These are phyloP conservation scores for Halcyon chelicuti DNA, from an alignment of 2,797 vertebrate genomes.

Conservation along the genomic window DNA sequence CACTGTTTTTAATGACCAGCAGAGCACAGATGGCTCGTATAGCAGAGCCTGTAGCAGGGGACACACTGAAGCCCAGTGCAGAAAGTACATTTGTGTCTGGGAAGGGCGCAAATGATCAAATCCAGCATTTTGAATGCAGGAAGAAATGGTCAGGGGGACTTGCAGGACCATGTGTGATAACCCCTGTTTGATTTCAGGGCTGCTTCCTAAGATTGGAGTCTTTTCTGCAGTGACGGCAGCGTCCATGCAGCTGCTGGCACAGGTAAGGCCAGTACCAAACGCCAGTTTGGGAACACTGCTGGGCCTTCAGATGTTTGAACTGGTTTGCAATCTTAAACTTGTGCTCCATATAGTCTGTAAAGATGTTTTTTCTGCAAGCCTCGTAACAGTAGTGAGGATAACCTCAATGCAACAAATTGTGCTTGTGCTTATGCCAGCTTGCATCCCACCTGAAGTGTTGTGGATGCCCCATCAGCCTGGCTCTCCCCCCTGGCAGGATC, in stretches of 20 bases:
- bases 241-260: not conserved
- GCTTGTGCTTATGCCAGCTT: not conserved
- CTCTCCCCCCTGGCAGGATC: rapidly evolving
- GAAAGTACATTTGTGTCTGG: not conserved
- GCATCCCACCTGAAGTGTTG: not conserved
- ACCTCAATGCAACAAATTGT: no score
- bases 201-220: not conserved
- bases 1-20: not conserved
- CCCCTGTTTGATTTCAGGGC: not conserved
- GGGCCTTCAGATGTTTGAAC: not conserved
- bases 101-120: not conserved
- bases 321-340: not conserved
- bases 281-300: not conserved
- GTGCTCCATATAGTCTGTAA: not conserved
- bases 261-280: not conserved
- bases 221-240: not conserved
- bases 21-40: not conserved
- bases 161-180: not conserved
- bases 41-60: not conserved
- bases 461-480: not conserved
- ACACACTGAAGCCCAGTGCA: not conserved
- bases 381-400: no score
- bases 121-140: not conserved
- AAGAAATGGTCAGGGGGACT: not conserved
- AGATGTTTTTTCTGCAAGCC: not conserved